Percentiles rank a stretch among this genome's conserved stretches.
Evolutionary conservation across 92 coral and sea anemone species (phyloP).

Genomic region (Umimayanthus chanpuru): DNA sequence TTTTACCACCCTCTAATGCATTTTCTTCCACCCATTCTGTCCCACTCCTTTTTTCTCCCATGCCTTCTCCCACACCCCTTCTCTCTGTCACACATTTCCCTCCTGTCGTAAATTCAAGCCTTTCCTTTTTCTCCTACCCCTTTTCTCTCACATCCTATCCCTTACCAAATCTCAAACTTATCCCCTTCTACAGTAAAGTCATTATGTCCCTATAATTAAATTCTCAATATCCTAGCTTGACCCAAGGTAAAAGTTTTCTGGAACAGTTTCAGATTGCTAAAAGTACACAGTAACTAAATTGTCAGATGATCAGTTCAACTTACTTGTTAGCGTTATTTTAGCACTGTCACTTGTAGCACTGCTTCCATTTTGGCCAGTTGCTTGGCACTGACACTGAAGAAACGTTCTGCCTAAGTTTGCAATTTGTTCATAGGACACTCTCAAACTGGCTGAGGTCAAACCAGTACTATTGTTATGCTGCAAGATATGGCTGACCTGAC

Average conservation of each 20-base stretch:
- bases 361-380: conserved; percentile 17
- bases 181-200: too few species aligned
- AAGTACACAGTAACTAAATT: neutral
- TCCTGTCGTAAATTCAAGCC: neutral
- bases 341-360: conserved; percentile 7
- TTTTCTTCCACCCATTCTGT: neutral
- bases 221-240: too few species aligned
- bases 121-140: neutral
- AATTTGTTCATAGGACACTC: conserved; percentile 13
- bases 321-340: conserved; percentile 8
- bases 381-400: conserved; percentile 17
- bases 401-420: neutral
- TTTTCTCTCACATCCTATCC: neutral
- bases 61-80: neutral
- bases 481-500: neutral
- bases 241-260: too few species aligned
- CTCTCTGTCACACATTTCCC: neutral
- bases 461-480: conserved; percentile 4
- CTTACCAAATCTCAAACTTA: too few species aligned
- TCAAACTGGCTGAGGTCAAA: conserved; percentile 21
- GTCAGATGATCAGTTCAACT: neutral
- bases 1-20: neutral
- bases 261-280: neutral
- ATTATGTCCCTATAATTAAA: too few species aligned
- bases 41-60: too few species aligned